Percentiles rank a stretch among this genome's conserved stretches.
Evolutionary conservation across 2,797 vertebrate species (phyloP).

Genomic region (Bovichtus diacanthus): DNA sequence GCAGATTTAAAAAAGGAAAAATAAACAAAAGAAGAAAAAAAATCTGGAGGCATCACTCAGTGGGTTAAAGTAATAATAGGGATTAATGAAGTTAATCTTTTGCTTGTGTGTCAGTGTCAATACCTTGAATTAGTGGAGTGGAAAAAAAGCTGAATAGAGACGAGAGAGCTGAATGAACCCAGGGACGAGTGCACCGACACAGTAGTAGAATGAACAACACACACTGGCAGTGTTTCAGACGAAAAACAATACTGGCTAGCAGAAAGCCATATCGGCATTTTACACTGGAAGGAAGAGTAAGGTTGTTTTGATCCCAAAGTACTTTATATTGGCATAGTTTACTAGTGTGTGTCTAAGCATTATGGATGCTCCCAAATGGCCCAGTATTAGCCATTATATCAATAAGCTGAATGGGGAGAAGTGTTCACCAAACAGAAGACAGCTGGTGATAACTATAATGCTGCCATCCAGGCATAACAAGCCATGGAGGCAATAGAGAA

Average conservation of each 20-base stretch:
- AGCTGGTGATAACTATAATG: conserved; percentile 67
- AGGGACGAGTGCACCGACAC: conserved; percentile 50
- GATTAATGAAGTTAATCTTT: conserved; percentile 84
- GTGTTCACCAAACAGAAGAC: conserved; percentile 65
- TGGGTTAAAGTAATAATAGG: conserved; percentile 78
- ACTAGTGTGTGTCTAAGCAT: conserved; percentile 69
- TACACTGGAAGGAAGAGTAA: conserved; percentile 59
- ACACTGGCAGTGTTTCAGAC: conserved; percentile 66
- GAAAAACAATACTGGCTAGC: conserved; percentile 57
- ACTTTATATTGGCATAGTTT: conserved; percentile 61
- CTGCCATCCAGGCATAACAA: conserved; percentile 57
- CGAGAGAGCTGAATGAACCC: conserved; percentile 59
- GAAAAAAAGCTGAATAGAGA: conserved; percentile 33
- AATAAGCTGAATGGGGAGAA: conserved; percentile 66
- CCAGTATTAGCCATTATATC: conserved; percentile 63
- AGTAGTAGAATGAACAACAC: conserved; percentile 57
- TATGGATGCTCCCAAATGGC: conserved; percentile 70
- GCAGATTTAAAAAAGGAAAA: conserved; percentile 37
- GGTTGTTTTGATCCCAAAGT: conserved; percentile 79
- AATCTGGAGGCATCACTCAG: conserved; percentile 69
- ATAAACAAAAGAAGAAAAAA: conserved; percentile 1
- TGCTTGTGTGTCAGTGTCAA: conserved; percentile 79
- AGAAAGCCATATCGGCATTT: conserved; percentile 62
- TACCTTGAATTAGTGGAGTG: conserved; percentile 77
- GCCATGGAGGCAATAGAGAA: conserved; percentile 22